These are phyloP conservation scores for Tringa solitaria DNA, from an alignment of 2,113 vertebrate genomes.

Conservation along the genomic window DNA sequence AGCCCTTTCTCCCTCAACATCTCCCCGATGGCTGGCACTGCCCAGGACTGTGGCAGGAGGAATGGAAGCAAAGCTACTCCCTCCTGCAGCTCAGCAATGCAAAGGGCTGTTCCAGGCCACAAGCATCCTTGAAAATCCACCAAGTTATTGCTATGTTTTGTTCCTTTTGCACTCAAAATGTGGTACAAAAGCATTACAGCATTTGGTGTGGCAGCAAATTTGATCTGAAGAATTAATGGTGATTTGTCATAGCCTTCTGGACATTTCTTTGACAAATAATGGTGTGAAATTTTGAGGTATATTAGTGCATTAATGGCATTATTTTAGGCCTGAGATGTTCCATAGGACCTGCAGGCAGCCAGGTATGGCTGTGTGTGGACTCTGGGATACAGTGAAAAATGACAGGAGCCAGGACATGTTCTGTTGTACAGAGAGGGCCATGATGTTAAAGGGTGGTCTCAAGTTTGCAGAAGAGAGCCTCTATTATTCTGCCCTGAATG, in stretches of 20 bases:
- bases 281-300: neutral
- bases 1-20: rapidly evolving
- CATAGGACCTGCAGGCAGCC: neutral
- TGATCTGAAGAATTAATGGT: neutral
- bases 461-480: neutral
- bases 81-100: neutral
- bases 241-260: neutral
- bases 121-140: neutral
- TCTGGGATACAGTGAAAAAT: neutral
- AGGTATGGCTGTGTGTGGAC: neutral
- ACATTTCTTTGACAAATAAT: neutral
- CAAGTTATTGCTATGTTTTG: neutral
- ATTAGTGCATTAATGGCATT: neutral
- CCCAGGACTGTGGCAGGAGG: neutral
- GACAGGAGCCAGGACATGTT: neutral
- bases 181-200: neutral
- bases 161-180: neutral
- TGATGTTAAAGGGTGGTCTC: neutral
- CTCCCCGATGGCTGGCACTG: neutral
- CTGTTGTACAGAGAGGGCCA: neutral
- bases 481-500: neutral
- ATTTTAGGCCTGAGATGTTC: neutral
- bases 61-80: neutral
- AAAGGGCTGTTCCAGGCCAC: neutral
- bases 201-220: neutral